Base-by-base conservation (phyloP, 2,888 invertebrate species). In the Cotesia congregata region DNA sequence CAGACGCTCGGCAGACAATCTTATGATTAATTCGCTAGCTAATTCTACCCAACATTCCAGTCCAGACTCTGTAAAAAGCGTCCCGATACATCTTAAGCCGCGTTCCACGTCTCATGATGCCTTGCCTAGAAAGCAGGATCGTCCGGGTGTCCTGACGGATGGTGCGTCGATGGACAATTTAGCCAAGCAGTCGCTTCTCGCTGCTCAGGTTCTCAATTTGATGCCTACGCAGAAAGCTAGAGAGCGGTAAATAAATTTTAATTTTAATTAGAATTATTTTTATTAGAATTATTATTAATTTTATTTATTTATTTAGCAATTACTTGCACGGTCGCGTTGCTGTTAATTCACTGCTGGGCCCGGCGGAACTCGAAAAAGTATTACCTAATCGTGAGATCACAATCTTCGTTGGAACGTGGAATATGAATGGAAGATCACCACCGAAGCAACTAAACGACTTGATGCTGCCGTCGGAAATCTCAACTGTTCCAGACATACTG, bases 341-440 rank as follows among this genome's bases (percentile, higher is more conserved):
- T 62, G 94, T 95, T 0, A 94, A 94, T 86, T 95, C 96, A 0
- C 90, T 98, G 64, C 90, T 98, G 67, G 97, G 98, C 0, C 92
- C 95, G 1, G 93, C 93, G 17, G 98, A 98, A 87, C 91, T 98
- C 76, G 95, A 95, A 83, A 94, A 96, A 88, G 94, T 96, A 67
- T 93, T 98, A 84, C 97, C 97, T 1, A 94, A 94, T 84, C 92
- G 96, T 83, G 95, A 96, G 90, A 92, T 97, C 0, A 94, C 93
- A 81, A 93, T 98, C 83, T 97, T 97, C 91, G 94, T 97, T 75
- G 97, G 96, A 5, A 96, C 97, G 38, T 98, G 98, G 98, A 98
- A 98, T 88, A 98, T 98, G 97, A 97, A 97, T 90, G 97, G 97
- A 50, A 96, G 97, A 86, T 91, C 92, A 82, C 94, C 95, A 67